Evolutionary conservation across 2,797 vertebrate species (phyloP).

Genomic region (Choloepus didactylus): DNA sequence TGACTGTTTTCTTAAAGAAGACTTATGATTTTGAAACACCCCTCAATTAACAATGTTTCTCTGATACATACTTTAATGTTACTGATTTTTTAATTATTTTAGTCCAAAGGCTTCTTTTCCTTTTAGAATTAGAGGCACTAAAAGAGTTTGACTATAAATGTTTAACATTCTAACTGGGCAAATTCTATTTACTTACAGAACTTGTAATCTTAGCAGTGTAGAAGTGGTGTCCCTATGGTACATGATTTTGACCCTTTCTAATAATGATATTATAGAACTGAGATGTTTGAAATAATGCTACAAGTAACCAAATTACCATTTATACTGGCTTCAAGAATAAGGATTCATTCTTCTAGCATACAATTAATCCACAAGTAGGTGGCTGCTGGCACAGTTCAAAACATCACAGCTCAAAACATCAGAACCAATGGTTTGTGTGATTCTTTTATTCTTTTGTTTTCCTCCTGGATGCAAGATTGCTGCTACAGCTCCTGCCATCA

Average conservation of each 20-base stretch:
- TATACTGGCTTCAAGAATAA: background rate
- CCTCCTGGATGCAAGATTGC: background rate
- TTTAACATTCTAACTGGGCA: background rate
- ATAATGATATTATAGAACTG: background rate
- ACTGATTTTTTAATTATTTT: slow-evolving; percentile 32
- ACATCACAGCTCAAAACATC: background rate
- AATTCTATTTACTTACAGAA: background rate
- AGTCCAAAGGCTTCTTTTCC: background rate
- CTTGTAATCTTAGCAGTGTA: background rate
- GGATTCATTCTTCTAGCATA: background rate
- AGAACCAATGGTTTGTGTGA: background rate
- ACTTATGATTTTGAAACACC: background rate
- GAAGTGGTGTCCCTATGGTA: background rate
- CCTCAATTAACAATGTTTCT: background rate
- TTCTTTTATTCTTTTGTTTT: background rate
- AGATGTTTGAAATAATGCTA: background rate
- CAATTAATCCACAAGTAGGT: background rate
- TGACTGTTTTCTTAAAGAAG: background rate
- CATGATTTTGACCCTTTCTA: background rate
- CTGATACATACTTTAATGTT: background rate
- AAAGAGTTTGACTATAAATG: background rate
- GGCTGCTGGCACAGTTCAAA: background rate
- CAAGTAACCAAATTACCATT: background rate
- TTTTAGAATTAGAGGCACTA: background rate
- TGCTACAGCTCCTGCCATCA: background rate